These are phyloP conservation scores for Papio anubis DNA, from an alignment of 2,113 vertebrate genomes.

Conservation along the genomic window DNA sequence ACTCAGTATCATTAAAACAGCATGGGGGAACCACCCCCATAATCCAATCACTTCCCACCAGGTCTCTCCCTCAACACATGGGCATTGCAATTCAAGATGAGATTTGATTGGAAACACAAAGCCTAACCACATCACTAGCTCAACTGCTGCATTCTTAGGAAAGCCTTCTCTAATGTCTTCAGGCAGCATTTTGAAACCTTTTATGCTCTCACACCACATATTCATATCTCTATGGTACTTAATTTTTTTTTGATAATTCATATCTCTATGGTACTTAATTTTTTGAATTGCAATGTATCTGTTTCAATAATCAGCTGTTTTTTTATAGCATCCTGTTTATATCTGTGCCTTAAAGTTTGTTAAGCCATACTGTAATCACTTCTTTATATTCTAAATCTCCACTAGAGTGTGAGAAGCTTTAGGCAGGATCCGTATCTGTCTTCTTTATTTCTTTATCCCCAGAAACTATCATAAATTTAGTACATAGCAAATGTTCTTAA, in stretches of 20 bases:
- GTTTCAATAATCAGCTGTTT: neutral
- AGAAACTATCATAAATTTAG: neutral
- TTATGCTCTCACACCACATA: neutral
- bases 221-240: neutral
- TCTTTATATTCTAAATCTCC: neutral
- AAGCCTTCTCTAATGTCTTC: neutral
- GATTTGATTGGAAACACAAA: too few relatives aligned
- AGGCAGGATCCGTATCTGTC: neutral
- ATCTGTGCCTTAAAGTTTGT: neutral
- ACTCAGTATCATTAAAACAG: too few relatives aligned
- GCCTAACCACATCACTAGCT: neutral
- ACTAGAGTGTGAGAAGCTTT: neutral
- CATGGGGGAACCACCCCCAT: too few relatives aligned
- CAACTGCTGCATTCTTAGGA: neutral
- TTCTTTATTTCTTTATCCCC: neutral
- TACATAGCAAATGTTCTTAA: neutral
- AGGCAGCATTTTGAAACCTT: neutral
- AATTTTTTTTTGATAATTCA: neutral
- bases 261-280: neutral
- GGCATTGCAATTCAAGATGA: too few relatives aligned
- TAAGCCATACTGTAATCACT: neutral
- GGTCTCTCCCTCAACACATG: too few relatives aligned
- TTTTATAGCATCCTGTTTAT: neutral
- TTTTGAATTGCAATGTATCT: neutral
- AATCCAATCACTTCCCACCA: too few relatives aligned